Evolutionary conservation across 2,888 invertebrate species (phyloP).

Genomic region (Cephus pulcher): DNA sequence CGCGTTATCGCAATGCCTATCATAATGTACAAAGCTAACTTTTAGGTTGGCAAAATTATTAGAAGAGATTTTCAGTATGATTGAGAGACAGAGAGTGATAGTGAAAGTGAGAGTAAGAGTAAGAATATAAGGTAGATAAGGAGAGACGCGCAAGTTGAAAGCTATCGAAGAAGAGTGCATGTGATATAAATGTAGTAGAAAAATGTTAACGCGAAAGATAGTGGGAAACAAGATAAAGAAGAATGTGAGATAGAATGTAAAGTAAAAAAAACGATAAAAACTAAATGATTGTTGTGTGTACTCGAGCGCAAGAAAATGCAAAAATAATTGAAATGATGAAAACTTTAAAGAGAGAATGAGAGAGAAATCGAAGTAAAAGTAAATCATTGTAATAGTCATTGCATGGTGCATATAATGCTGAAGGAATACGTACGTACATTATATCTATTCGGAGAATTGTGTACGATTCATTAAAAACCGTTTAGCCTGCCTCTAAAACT

Average conservation of each 20-base stretch:
- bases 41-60: not conserved
- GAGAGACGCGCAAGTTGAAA: not conserved
- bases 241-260: not conserved
- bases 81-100: not conserved
- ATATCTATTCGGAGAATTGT: constrained; percentile 1
- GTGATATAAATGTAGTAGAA: not conserved
- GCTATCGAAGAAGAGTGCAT: not conserved
- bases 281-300: not conserved
- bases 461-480: not conserved
- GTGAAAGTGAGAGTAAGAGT: not conserved
- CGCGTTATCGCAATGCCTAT: not conserved
- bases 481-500: not conserved
- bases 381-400: constrained; percentile 2
- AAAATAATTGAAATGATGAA: too few species aligned
- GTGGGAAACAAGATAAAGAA: not conserved
- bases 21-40: not conserved
- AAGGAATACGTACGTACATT: not conserved
- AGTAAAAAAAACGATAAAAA: not conserved
- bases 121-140: not conserved
- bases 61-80: not conserved
- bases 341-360: not conserved
- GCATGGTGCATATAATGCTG: constrained; percentile 5
- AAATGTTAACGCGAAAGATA: not conserved
- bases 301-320: not conserved
- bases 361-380: not conserved